Percentiles rank a stretch among this genome's conserved stretches.
These are phyloP conservation scores for Lycopodina hypogea DNA, from an alignment of 37 sponge, comb jelly and placozoan species.

Conservation along the genomic window DNA sequence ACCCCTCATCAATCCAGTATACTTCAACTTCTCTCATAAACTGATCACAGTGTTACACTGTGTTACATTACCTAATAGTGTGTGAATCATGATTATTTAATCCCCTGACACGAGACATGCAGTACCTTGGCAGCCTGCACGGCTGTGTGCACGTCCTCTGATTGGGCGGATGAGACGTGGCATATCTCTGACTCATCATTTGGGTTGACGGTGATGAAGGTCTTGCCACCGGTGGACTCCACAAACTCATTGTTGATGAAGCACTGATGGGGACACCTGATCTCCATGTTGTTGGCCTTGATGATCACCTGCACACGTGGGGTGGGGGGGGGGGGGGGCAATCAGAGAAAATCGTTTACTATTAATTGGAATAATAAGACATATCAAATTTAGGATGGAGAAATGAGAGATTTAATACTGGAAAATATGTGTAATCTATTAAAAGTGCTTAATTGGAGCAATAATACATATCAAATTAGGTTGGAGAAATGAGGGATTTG, in stretches of 20 bases:
- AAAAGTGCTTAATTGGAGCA: not conserved
- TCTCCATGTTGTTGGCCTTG: constrained; percentile 70
- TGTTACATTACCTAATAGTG: no score
- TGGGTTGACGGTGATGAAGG: constrained; percentile 79
- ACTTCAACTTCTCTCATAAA: no score
- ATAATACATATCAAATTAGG: not conserved
- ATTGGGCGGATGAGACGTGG: constrained; percentile 46
- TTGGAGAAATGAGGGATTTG: not conserved
- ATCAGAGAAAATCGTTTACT: not conserved
- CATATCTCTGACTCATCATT: constrained; percentile 75
- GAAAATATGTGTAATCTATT: not conserved
- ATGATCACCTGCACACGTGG: constrained; percentile 47
- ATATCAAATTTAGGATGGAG: not conserved
- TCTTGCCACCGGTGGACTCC: constrained; percentile 62
- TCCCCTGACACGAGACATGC: no score
- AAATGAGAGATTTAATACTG: not conserved
- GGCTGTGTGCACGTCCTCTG: constrained; percentile 82
- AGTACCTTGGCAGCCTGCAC: constrained; percentile 79
- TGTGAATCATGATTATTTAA: no score
- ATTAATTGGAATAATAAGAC: not conserved
- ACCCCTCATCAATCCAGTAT: no score
- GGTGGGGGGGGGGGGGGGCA: not conserved
- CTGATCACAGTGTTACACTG: no score
- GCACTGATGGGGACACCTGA: constrained; percentile 79
- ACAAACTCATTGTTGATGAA: constrained; percentile 89